Conservation (phyloP, 2,113 vertebrate genomes). For the Pelmatolapia mariae region DNA sequence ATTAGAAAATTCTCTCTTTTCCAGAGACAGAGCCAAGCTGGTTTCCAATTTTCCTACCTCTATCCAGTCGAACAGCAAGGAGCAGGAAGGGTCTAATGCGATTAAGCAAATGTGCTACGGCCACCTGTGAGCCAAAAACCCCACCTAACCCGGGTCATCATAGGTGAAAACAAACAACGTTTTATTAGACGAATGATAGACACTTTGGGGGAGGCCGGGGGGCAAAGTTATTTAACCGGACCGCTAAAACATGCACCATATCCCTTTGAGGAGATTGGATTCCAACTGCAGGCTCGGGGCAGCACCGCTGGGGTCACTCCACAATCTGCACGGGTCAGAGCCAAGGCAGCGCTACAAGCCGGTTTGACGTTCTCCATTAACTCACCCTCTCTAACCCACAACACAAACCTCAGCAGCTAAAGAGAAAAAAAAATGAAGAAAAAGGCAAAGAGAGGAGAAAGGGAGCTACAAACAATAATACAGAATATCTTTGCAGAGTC, state of each 20-base stretch:
- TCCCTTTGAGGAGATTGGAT: constrained; percentile 68
- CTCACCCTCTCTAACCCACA: constrained; percentile 35
- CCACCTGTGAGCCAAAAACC: neutral
- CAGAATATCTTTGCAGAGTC: neutral
- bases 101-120: constrained; percentile 41
- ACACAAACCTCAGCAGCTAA: constrained; percentile 39
- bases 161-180: constrained; percentile 48
- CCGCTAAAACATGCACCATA: constrained; percentile 60
- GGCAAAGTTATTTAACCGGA: constrained; percentile 52
- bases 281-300: constrained; percentile 48
- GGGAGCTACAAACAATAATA: neutral
- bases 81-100: constrained; percentile 11
- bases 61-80: neutral
- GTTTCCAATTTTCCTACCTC: neutral
- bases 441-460: neutral
- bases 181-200: constrained; percentile 52
- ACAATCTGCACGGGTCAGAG: constrained; percentile 69
- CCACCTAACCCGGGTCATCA: constrained; percentile 18
- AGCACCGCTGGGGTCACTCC: constrained; percentile 51
- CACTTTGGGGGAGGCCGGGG: constrained; percentile 1
- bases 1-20: neutral
- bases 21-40: neutral
- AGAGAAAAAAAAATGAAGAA: neutral
- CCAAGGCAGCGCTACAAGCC: constrained; percentile 51
- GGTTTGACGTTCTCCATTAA: constrained; percentile 67